Percentiles rank a stretch among this genome's conserved stretches.
Conservation (phyloP, 1,140 invertebrate species). For the Tenebrio molitor region DNA sequence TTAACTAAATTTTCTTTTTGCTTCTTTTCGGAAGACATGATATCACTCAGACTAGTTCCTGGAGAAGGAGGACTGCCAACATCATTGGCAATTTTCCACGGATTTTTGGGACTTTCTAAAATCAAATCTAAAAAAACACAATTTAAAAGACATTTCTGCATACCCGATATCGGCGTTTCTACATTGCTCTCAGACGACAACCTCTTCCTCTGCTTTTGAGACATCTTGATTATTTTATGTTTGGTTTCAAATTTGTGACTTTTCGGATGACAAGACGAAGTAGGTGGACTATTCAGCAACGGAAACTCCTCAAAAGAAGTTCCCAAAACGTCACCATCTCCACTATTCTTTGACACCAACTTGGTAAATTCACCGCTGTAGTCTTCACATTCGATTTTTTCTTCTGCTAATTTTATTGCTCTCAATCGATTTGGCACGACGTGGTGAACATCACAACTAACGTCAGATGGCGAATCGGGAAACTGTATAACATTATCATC, state of each 20-base stretch:
- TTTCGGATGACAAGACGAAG: conserved; percentile 41
- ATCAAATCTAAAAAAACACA: conserved; percentile 8
- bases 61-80: conserved; percentile 50
- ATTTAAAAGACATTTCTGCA: no score
- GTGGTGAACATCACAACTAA: not conserved
- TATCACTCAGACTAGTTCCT: conserved; percentile 68
- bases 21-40: conserved; percentile 73
- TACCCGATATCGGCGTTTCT: conserved; percentile 19
- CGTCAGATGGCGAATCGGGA: conserved; percentile 39
- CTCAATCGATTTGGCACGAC: conserved; percentile 68
- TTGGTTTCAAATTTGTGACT: conserved; percentile 54
- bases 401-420: conserved; percentile 67
- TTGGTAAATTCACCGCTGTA: conserved; percentile 54
- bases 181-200: conserved; percentile 59
- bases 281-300: conserved; percentile 53
- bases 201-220: conserved; percentile 74
- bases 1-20: conserved; percentile 73
- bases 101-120: conserved; percentile 64
- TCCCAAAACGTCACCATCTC: not conserved
- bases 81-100: conserved; percentile 61
- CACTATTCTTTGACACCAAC: conserved; percentile 44
- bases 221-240: conserved; percentile 68
- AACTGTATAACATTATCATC: conserved; percentile 51
- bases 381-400: conserved; percentile 63
- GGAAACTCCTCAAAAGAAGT: conserved; percentile 58